Evolutionary conservation across 2,113 vertebrate species (phyloP), one percentile per base, ranked within the genome.

Genomic region (Galeopterus variegatus): DNA sequence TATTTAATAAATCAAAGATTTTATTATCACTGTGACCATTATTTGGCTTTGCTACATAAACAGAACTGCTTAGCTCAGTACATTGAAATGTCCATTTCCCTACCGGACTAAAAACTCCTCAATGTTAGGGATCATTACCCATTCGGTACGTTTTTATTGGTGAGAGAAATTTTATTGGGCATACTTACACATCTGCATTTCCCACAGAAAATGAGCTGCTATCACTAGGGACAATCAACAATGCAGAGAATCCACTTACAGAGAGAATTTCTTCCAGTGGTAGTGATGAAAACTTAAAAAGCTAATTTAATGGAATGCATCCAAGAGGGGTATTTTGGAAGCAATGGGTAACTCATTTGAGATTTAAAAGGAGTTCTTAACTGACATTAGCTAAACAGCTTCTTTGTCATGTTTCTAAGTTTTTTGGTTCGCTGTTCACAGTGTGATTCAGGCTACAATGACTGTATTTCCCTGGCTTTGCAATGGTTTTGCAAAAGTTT

Each of bases 271-370:
- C 41, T 33, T 72, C 69, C 36, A 31, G 6, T 17, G 8, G 50
- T 45, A 23, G 56, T 52, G 52, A 67, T 6, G 6, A 75, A 94
- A 93, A 93, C 5, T 33, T 60, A 26, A 54, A 92, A 58, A 62
- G 52, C 36, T 69, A 54, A 88, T 81, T 72, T 79, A 52, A 80
- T 2, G 14, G 33, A 93, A 33, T 54, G 4, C 4, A 64, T 76
- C 70, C 64, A 80, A 92, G 26, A 80, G 31, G 24, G 23, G 33
- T 84, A 81, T 83, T 96, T 94, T 90, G 21, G 17, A 85, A 96
- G 64, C 26, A 72, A 8, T 90, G 62, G 45, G 33, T 54, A 79
- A 77, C 45, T 96, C 92, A 76, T 88, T 76, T 81, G 41, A 54
- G 45, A 88, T 58, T 33, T 94, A 82, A 84, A 88, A 54, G 75